phyloP scores from a whole-genome alignment of 2,113 vertebrate genomes.

The Bubalus kerabau region DNA sequence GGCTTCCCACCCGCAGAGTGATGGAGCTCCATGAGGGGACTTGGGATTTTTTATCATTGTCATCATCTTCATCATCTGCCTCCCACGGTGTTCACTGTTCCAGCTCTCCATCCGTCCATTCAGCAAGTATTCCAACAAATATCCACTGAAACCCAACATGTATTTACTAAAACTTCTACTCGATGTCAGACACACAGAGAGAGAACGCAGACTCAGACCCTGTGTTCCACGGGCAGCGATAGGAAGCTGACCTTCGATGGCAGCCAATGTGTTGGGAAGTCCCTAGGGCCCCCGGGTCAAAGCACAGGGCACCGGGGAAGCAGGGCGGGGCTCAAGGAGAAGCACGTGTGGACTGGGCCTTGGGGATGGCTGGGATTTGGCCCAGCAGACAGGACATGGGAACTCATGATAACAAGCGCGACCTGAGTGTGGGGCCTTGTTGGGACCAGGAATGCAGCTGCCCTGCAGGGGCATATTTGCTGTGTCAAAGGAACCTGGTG shows the following conservation, averaged over 20 bases:
- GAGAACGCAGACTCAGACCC: not conserved
- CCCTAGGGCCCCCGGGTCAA: not conserved
- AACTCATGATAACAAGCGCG: not conserved
- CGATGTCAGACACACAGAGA: not conserved
- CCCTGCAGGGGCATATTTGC: not conserved
- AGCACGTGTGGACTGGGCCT: not conserved
- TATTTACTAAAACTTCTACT: not conserved
- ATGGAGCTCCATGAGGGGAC: not conserved
- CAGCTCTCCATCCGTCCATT: not conserved
- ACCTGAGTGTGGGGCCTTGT: not conserved
- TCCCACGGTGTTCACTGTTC: accelerated
- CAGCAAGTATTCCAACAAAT: not conserved
- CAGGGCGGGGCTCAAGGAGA: accelerated
- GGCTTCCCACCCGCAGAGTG: not conserved
- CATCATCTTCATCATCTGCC: accelerated
- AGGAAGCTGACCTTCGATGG: not conserved
- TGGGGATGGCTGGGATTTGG: not conserved
- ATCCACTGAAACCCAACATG: not conserved
- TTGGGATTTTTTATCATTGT: not conserved
- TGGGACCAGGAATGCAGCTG: accelerated
- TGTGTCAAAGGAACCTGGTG: not conserved
- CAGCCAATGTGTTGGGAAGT: not conserved
- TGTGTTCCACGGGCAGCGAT: not conserved
- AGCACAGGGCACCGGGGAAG: accelerated
- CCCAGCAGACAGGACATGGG: not conserved